Evolutionary conservation across 2,888 invertebrate genomes (phyloP).

Genomic region (Caenorhabditis becei): DNA sequence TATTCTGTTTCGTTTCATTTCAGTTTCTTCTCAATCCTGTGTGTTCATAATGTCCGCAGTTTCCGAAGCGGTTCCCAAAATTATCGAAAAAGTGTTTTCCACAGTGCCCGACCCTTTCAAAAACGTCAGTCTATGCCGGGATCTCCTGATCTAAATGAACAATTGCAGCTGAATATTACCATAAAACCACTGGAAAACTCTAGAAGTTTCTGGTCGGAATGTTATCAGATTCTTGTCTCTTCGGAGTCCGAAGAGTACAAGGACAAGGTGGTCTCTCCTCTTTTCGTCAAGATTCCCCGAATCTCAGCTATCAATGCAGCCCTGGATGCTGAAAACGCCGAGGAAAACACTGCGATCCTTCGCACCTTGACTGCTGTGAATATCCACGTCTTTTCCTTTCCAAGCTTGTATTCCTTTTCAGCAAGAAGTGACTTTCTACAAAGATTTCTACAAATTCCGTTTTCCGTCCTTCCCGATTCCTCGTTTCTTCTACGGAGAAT

Average conservation of each 20-base stretch:
- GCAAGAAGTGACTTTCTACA: conserved; percentile 43
- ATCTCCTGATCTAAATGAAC: not conserved
- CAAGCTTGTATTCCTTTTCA: conserved; percentile 17
- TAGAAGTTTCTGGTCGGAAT: conserved; percentile 59
- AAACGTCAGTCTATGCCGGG: conserved; percentile 6
- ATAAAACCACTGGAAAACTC: conserved; percentile 43
- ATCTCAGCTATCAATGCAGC: conserved; percentile 45
- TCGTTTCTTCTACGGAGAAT: conserved; percentile 44
- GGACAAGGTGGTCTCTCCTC: conserved; percentile 23
- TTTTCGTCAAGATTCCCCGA: conserved; percentile 47
- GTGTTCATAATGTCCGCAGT: conserved; percentile 22
- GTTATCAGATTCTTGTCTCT: conserved; percentile 39
- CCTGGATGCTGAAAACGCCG: conserved; percentile 36
- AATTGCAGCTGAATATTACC: conserved; percentile 30
- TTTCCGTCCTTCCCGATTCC: conserved; percentile 54
- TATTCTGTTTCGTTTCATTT: not conserved
- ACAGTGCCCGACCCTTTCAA: conserved; percentile 37
- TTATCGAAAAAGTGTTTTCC: conserved; percentile 20
- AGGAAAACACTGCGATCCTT: conserved; percentile 38
- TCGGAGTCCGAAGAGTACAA: conserved; percentile 9
- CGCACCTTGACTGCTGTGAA: conserved; percentile 38
- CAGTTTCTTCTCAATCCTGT: not conserved
- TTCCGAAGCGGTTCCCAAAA: conserved; percentile 38
- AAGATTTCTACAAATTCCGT: conserved; percentile 15
- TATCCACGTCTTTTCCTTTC: too few species aligned